phyloP scores from a whole-genome alignment of 2,888 invertebrate genomes.

The Drosophila merina region DNA sequence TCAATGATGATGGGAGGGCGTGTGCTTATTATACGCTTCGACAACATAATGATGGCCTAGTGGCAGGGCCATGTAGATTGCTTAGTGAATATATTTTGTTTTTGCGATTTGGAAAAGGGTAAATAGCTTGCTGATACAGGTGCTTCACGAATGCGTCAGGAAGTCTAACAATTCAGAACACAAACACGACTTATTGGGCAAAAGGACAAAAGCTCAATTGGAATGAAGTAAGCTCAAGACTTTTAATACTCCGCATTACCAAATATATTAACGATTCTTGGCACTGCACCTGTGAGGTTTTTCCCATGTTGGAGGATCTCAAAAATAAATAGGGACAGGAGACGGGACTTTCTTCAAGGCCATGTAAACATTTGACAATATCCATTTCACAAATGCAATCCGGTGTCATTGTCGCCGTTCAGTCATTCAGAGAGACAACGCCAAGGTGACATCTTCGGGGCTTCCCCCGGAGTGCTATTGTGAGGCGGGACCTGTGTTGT shows the following conservation, averaged over 20 bases:
- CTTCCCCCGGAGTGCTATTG: slow-evolving; percentile 60
- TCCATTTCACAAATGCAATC: slow-evolving; percentile 24
- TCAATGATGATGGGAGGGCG: slow-evolving; percentile 72
- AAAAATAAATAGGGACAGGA: slow-evolving; percentile 26
- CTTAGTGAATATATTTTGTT: slow-evolving; percentile 62
- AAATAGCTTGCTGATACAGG: slow-evolving; percentile 65
- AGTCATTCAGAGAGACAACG: slow-evolving; percentile 23
- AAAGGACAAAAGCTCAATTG: not conserved
- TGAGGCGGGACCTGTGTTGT: slow-evolving; percentile 54
- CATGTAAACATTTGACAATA: slow-evolving; percentile 5
- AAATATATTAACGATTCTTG: not conserved
- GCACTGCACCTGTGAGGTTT: slow-evolving; percentile 29
- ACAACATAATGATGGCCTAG: slow-evolving; percentile 71
- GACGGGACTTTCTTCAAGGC: slow-evolving; percentile 41
- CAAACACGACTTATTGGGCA: not conserved
- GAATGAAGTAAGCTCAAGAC: not conserved
- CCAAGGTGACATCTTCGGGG: slow-evolving; percentile 25
- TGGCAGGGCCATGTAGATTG: slow-evolving; percentile 60
- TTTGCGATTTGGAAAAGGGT: slow-evolving; percentile 58
- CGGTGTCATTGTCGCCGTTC: slow-evolving; percentile 34
- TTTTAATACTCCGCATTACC: not conserved
- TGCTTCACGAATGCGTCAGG: slow-evolving; percentile 37
- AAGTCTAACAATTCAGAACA: slow-evolving; percentile 6
- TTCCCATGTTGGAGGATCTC: slow-evolving; percentile 34
- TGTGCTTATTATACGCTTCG: slow-evolving; percentile 79